phyloP scores from a whole-genome alignment of 2,113 vertebrate species.

The Lipotes vexillifer region DNA sequence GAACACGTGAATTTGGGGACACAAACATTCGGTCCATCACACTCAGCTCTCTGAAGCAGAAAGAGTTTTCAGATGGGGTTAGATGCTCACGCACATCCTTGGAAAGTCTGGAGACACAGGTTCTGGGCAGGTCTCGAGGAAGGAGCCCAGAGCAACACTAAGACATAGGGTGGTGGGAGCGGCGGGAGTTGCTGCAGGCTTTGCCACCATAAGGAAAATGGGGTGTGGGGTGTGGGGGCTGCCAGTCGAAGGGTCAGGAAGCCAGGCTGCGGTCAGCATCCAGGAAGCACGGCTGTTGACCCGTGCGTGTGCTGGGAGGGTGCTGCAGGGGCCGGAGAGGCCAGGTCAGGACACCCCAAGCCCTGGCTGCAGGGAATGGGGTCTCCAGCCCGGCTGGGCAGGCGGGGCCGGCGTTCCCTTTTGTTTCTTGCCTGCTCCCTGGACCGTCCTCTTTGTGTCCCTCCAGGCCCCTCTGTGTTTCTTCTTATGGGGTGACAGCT shows the following conservation, averaged over 20 bases:
- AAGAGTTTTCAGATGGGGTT: neutral
- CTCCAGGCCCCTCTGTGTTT: neutral
- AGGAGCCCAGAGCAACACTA: too few relatives aligned
- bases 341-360: neutral
- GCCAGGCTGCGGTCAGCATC: neutral
- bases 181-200: accelerated
- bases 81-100: neutral
- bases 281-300: neutral
- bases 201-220: too few relatives aligned
- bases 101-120: neutral
- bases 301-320: neutral
- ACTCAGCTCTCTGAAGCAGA: neutral
- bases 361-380: neutral
- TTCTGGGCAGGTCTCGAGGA: neutral
- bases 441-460: neutral
- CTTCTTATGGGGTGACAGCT: neutral
- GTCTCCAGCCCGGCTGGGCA: neutral
- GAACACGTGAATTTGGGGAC: neutral
- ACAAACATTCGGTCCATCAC: neutral
- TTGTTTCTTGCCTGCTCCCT: neutral
- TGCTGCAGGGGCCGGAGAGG: too few relatives aligned
- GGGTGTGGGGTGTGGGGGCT: neutral
- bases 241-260: neutral
- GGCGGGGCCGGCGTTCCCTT: neutral
- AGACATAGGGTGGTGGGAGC: accelerated